Evolutionary conservation across 2,113 vertebrate species (phyloP).

Genomic region (Vicugna pacos): DNA sequence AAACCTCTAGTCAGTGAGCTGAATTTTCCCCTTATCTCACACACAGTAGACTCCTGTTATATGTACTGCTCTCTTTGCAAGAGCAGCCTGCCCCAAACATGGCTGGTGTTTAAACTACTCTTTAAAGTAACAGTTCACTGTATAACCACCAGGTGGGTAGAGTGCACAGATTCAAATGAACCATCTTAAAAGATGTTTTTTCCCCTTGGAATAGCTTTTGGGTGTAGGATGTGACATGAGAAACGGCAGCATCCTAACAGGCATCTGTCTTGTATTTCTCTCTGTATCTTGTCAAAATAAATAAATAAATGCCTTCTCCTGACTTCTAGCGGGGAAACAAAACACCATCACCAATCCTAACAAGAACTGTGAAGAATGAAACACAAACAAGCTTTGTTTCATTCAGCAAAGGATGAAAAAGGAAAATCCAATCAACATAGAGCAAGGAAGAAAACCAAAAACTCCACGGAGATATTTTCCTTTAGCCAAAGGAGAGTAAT

Average conservation of each 20-base stretch:
- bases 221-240: conserved; percentile 73
- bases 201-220: conserved; percentile 81
- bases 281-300: conserved; percentile 71
- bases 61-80: conserved; percentile 97
- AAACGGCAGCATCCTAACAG: conserved; percentile 55
- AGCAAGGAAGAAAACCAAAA: not conserved
- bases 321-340: conserved; percentile 53
- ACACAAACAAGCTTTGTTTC: conserved; percentile 68
- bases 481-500: conserved; percentile 51
- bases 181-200: conserved; percentile 82
- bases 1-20: conserved; percentile 95
- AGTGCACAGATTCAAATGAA: conserved; percentile 90
- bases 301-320: conserved; percentile 70
- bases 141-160: conserved; percentile 98
- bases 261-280: conserved; percentile 48
- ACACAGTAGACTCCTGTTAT: conserved; percentile 97
- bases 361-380: conserved; percentile 64
- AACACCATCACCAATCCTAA: conserved; percentile 52
- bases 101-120: conserved; percentile 99
- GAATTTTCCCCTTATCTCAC: conserved; percentile 96
- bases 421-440: conserved; percentile 45
- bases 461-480: conserved; percentile 47
- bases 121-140: conserved; percentile 97
- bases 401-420: conserved; percentile 63
- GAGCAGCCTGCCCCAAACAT: conserved; percentile 99